Evolutionary conservation across 2,888 invertebrate species (phyloP).

Genomic region (Oscheius sp.): DNA sequence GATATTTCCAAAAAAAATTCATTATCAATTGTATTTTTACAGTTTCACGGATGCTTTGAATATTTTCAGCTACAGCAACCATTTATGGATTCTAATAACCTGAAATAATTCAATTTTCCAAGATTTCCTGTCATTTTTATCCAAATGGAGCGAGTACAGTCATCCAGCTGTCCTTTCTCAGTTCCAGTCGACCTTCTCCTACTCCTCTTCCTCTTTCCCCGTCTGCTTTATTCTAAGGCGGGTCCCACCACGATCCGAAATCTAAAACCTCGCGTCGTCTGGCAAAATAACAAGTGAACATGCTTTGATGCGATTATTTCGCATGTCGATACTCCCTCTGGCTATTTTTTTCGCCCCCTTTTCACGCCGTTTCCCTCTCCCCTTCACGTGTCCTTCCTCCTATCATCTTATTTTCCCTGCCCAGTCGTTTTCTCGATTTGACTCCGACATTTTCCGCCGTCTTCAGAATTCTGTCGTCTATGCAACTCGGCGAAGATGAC

Average conservation of each 20-base stretch:
- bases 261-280: neutral
- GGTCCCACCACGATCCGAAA: neutral
- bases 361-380: neutral
- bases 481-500: constrained; percentile 32
- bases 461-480: neutral
- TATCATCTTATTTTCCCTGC: neutral
- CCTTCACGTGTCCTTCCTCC: neutral
- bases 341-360: neutral
- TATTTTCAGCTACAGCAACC: too few species aligned
- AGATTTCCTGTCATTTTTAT: too few species aligned
- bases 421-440: too few species aligned
- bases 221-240: neutral
- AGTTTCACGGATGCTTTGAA: too few species aligned
- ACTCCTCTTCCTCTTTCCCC: neutral
- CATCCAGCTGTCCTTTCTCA: neutral
- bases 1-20: too few species aligned
- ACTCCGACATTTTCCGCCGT: too few species aligned
- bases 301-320: constrained; percentile 13
- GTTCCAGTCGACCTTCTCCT: neutral
- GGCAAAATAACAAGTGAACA: neutral
- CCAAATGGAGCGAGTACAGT: too few species aligned
- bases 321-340: neutral
- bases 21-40: too few species aligned
- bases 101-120: too few species aligned
- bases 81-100: too few species aligned